Base-by-base conservation (phyloP, 2,888 invertebrate genomes). In the Fragum fragum region DNA sequence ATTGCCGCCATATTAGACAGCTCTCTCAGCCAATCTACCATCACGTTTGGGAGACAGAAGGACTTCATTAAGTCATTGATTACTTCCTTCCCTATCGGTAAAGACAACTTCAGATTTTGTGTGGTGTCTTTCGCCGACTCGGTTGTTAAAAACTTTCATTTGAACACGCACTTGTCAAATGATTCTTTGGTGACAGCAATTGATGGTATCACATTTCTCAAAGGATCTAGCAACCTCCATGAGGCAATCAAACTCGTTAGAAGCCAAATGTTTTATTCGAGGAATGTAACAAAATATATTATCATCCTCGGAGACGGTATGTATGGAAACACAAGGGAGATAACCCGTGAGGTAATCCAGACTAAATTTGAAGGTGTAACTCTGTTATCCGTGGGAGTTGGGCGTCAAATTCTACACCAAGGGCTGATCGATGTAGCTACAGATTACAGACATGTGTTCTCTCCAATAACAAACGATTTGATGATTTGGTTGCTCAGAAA, bases 1-100 rank as follows among this genome's bases (percentile, higher is more conserved):
- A 26, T 61, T 61, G 28, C 18, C 1, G 26, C 32, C 3, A 9
- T 61, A 61, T 18, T 61, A 7, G 61, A 61, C 26, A 26, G 61
- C 26, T 61, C 61, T 6, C 32, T n/a, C 7, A 61, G 61, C 32
- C 61, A 61, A 32, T 5, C 3, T 11, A 16, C 6, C 1, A 18
- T 3, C 16, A 18, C 32, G 1, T 61, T 61, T 32, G 3, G 18
- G 14, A 5, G 61, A 11, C 61, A 61, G 18, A 61, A 61, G 29
- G 28, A 32, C n/a, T 61, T 61, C 18, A 26, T 18, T 18, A 61
- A 61, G 18, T 61, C 61, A 7, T 32, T 61, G n/a, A 61, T 61
- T 26, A 23, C 3, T 23, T 6, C 61, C 1, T 32, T 61, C 18
- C 61, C 61, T 3, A 32, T 61, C 26, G 61, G 61, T 18, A 14